phyloP scores from a whole-genome alignment of 1,140 invertebrate species.

The Caenorhabditis brenneri region DNA sequence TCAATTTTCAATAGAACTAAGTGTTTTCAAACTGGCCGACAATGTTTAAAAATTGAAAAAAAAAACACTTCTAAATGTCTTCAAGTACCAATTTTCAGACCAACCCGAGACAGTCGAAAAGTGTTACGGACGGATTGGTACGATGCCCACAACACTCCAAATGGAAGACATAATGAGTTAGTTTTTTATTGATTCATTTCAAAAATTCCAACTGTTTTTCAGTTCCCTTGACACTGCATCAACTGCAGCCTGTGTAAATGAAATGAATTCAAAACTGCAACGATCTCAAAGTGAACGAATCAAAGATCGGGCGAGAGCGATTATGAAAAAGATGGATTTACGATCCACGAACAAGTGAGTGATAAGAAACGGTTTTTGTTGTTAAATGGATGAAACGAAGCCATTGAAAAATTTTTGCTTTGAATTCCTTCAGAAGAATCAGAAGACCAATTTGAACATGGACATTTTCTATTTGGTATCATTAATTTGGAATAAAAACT shows the following conservation, averaged over 20 bases:
- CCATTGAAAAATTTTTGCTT: no score
- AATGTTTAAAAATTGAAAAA: not conserved
- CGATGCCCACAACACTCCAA: slow-evolving; percentile 7
- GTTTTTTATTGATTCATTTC: not conserved
- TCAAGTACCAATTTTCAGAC: slow-evolving; percentile 25
- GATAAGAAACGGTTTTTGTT: no score
- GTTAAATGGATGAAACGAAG: no score
- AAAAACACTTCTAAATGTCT: not conserved
- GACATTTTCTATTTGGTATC: no score
- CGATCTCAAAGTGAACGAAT: slow-evolving; percentile 50
- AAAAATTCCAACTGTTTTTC: not conserved
- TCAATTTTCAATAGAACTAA: not conserved
- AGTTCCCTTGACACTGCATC: not conserved
- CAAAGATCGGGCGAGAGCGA: slow-evolving; percentile 51
- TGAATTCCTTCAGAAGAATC: no score
- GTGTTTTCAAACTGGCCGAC: not conserved
- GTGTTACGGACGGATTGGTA: slow-evolving; percentile 23
- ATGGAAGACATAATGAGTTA: not conserved
- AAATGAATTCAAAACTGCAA: slow-evolving; percentile 43
- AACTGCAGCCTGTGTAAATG: slow-evolving; percentile 22
- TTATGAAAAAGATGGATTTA: slow-evolving; percentile 52
- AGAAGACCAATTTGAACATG: no score
- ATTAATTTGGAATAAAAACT: no score
- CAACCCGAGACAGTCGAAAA: slow-evolving; percentile 12
- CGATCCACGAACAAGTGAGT: slow-evolving; percentile 43